Conservation (phyloP, 2,888 invertebrate genomes). For the Tetropium fuscum region DNA sequence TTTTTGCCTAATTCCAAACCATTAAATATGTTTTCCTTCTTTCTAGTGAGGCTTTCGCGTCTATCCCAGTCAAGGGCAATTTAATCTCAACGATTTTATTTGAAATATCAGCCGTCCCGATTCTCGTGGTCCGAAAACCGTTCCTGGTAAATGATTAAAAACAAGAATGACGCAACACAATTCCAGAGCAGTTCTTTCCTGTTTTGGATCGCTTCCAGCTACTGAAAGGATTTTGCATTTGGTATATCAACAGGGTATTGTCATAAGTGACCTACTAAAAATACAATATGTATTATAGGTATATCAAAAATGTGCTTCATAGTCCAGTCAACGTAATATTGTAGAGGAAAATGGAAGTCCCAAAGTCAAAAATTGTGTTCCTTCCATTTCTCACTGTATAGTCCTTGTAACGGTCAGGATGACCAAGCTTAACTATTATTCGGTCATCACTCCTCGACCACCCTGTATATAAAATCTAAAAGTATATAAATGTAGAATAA, state of each 20-base stretch:
- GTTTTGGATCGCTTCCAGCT: conserved; percentile 13
- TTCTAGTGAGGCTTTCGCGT: neutral
- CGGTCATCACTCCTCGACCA: too few species aligned
- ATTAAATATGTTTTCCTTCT: neutral
- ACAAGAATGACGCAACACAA: conserved; percentile 1
- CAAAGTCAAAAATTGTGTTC: neutral
- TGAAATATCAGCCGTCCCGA: neutral
- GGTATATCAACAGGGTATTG: neutral
- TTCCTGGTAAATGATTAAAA: conserved; percentile 16
- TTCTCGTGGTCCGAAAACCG: neutral
- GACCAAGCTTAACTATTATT: too few species aligned
- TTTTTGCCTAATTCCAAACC: too few species aligned
- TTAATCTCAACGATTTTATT: neutral
- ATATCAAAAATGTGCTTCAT: too few species aligned
- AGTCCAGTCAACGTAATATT: too few species aligned
- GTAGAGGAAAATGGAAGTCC: too few species aligned
- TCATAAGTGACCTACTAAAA: neutral
- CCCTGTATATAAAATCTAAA: too few species aligned
- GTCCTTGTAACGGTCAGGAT: too few species aligned
- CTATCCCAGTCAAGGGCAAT: neutral
- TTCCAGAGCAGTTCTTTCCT: conserved; percentile 4
- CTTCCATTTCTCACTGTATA: neutral
- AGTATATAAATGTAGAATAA: too few species aligned
- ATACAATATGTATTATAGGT: conserved; percentile 3
- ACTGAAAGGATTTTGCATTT: conserved; percentile 7